These are phyloP conservation scores for Phoenicopterus ruber DNA, from an alignment of 2,113 vertebrate genomes.

Conservation along the genomic window DNA sequence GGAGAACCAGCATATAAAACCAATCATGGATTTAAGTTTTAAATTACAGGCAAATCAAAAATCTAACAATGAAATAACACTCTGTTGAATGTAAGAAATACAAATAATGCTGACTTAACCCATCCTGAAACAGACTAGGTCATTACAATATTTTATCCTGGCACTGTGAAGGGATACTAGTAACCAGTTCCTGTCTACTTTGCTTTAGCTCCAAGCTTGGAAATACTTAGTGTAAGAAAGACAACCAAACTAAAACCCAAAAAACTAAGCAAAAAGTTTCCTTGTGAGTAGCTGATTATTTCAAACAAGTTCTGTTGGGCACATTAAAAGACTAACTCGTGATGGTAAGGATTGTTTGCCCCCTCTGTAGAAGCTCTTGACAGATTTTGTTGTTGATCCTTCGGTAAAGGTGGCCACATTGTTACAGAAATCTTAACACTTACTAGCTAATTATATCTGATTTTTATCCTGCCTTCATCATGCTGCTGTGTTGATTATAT, in stretches of 20 bases:
- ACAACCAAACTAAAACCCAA: not conserved
- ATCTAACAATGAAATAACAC: not conserved
- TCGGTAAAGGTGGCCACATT: not conserved
- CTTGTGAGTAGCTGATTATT: not conserved
- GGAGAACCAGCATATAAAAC: not conserved
- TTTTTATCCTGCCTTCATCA: not conserved
- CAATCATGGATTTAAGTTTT: not conserved
- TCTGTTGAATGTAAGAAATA: not conserved
- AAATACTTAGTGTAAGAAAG: not conserved
- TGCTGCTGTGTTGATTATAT: not conserved
- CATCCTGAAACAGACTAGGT: not conserved
- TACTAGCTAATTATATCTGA: not conserved
- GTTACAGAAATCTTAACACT: not conserved
- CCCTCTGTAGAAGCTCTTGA: not conserved
- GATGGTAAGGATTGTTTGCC: not conserved
- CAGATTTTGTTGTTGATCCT: not conserved
- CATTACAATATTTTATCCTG: not conserved
- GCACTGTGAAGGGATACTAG: not conserved
- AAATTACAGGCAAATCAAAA: not conserved
- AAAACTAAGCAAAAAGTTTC: not conserved
- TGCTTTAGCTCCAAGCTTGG: not conserved
- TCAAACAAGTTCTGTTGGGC: not conserved
- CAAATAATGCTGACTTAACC: not conserved
- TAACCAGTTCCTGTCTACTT: not conserved
- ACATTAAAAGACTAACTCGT: not conserved